A percentile compares a stretch with the other conserved stretches of the same genome.
Conservation (phyloP, 2,797 vertebrate genomes). For the Sebastes trivittatus region DNA sequence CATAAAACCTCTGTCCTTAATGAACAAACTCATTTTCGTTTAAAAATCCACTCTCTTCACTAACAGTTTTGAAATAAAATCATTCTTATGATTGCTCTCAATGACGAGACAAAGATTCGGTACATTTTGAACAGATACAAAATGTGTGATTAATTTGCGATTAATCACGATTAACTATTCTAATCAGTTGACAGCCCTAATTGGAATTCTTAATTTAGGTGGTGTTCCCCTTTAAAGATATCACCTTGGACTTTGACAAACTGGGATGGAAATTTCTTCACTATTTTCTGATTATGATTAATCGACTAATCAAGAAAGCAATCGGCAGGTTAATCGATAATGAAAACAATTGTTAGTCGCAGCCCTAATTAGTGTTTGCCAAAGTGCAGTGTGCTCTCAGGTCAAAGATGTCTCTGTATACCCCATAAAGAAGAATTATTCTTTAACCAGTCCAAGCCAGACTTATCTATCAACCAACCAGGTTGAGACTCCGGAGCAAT, state of each 20-base stretch:
- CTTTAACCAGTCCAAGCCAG: neutral
- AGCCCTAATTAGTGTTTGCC: neutral
- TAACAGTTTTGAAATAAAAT: neutral
- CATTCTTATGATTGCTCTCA: neutral
- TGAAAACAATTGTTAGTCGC: too few species aligned
- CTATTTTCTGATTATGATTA: too few species aligned
- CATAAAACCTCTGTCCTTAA: neutral
- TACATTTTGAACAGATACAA: too few species aligned
- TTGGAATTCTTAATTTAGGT: too few species aligned
- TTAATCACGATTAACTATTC: too few species aligned
- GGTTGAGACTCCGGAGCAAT: constrained; percentile 13
- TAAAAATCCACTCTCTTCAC: neutral
- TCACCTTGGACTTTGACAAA: neutral
- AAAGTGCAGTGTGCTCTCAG: neutral
- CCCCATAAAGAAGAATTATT: constrained; percentile 13
- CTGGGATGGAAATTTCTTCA: neutral
- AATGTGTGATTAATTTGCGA: too few species aligned
- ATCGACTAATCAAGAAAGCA: too few species aligned
- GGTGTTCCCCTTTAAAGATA: neutral
- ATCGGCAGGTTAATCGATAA: too few species aligned
- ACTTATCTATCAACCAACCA: constrained; percentile 28
- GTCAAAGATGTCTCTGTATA: constrained; percentile 2
- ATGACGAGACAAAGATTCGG: neutral
- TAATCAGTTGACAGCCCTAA: too few species aligned
- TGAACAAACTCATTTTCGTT: neutral